phyloP scores from a whole-genome alignment of 2,888 invertebrate species.

The Nebria brevicollis region DNA sequence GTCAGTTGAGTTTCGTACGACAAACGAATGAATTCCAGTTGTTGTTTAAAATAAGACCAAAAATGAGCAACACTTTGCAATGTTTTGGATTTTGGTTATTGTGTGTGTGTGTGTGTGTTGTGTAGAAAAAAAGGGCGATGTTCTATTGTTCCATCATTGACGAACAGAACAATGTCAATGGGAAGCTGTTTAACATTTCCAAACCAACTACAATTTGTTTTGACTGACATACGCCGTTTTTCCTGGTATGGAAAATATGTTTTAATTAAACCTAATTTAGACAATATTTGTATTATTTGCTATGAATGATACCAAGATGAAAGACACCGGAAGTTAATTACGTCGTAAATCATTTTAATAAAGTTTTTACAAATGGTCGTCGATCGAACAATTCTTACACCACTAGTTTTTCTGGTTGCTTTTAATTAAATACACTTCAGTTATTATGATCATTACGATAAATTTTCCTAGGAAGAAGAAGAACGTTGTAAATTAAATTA shows the following conservation, averaged over 20 bases:
- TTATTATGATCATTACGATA: background rate
- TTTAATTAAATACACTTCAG: background rate
- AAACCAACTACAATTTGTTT: background rate
- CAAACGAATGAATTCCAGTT: background rate
- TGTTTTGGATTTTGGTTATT: background rate
- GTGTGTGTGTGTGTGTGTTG: background rate
- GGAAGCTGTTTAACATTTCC: background rate
- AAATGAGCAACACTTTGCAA: background rate
- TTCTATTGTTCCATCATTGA: constrained; percentile 7
- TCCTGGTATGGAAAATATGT: background rate
- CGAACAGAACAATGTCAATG: constrained; percentile 3
- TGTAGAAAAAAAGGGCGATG: background rate
- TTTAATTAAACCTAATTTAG: too few relatives aligned
- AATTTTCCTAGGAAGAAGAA: background rate
- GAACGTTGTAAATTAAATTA: background rate
- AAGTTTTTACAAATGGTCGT: background rate
- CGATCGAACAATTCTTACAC: background rate
- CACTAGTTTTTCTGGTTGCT: background rate
- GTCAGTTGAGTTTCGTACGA: background rate
- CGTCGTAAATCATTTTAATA: background rate
- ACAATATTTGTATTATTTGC: background rate
- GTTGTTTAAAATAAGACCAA: background rate
- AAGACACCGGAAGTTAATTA: background rate
- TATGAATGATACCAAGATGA: background rate
- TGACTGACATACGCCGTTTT: background rate